These are phyloP conservation scores for Heterotis niloticus DNA, from an alignment of 2,113 vertebrate species.

Conservation along the genomic window DNA sequence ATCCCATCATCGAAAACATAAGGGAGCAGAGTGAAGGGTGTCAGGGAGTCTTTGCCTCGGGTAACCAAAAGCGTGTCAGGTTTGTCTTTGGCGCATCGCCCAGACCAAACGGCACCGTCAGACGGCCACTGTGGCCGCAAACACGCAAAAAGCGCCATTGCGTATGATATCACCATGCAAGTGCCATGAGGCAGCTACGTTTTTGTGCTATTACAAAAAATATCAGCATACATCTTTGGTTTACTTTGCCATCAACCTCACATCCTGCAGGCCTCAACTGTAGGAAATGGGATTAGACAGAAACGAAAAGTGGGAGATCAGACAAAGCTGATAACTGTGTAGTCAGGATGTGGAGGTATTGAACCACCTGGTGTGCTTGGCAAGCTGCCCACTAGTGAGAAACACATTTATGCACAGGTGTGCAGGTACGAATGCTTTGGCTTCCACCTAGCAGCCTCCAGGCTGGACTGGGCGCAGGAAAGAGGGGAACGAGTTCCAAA, in stretches of 20 bases:
- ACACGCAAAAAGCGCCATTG: too few species aligned
- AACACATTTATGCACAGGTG: slow-evolving; percentile 69
- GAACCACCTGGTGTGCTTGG: slow-evolving; percentile 79
- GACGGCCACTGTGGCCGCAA: too few species aligned
- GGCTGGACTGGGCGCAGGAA: slow-evolving; percentile 62
- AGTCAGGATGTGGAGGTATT: slow-evolving; percentile 68
- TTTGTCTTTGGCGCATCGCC: too few species aligned
- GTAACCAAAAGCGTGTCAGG: too few species aligned
- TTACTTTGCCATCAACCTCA: slow-evolving; percentile 4
- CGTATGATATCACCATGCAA: background rate
- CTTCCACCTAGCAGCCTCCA: slow-evolving; percentile 45
- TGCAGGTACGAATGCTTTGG: slow-evolving; percentile 76
- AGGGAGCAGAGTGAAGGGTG: slow-evolving; percentile 38
- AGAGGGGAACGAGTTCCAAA: slow-evolving; percentile 85
- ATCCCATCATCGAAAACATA: slow-evolving; percentile 65
- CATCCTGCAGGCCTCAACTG: slow-evolving; percentile 2
- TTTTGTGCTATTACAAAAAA: background rate
- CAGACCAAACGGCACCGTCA: too few species aligned
- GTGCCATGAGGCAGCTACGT: background rate
- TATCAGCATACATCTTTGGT: background rate
- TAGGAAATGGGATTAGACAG: slow-evolving; percentile 21
- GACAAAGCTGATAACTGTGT: slow-evolving; percentile 62
- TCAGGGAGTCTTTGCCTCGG: too few species aligned
- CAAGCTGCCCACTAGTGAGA: slow-evolving; percentile 62
- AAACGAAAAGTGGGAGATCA: background rate